Base-by-base conservation (phyloP, 2,888 invertebrate genomes). In the Allophyes oxyacanthae region DNA sequence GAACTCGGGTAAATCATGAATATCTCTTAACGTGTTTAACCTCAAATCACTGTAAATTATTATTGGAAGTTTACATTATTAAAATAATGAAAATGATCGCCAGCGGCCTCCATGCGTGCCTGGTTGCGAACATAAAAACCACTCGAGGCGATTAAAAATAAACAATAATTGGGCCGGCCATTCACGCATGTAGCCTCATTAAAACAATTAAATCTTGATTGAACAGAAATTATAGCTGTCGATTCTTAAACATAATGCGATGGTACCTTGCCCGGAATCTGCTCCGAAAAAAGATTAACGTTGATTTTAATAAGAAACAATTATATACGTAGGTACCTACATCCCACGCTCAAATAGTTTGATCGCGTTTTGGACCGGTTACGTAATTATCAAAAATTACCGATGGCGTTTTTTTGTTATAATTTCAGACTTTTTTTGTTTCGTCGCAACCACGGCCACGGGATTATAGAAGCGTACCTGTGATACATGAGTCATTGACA, bases 171-270 rank as follows among this genome's bases (percentile, higher is more conserved):
- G 94, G 91, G 85, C 90, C 91, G 92, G 85, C 92, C 89, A 92
- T 94, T 94, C 94, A 94, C 94, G 94, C 94, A 94, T 93, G 93
- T 84, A 86, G 91, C 83, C 93, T 94, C 94, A 94, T 94, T 94
- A 94, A 94, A 94, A 94, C 94, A 94, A 94, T 94, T 94, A 94
- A 94, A 94, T 94, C 94, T 94, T 94, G 94, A 94, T 94, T 94
- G 94, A 93, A 94, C 94, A 90, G 87, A 94, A 94, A 94, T 94
- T 94, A 94, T 94, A 94, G 93, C 93, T 94, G 94, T 94, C 94
- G 94, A 94, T 93, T 92, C 87, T 92, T 89, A 87, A 91, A 91
- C 90, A 92, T 93, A 92, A 93, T 93, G 87, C 88, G 92, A 87
- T 90, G 91, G 86, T 86, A 87, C 86, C 86, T 83, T 88, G 88